Conservation (phyloP, 2,888 invertebrate genomes). For the Drosophila subsilvestris region DNA sequence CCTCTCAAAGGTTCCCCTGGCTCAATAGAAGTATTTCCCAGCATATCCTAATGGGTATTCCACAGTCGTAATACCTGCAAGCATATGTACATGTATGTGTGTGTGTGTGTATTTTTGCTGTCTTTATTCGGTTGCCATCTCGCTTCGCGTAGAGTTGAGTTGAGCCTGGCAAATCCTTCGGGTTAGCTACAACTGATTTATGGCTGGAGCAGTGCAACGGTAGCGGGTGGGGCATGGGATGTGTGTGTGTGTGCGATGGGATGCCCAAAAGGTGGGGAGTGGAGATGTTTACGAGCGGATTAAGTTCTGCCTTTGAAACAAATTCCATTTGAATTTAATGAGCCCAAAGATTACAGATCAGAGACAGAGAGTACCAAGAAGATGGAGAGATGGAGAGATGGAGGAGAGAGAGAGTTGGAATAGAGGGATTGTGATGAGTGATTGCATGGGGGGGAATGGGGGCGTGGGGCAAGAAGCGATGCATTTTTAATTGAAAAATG, state of each 20-base stretch:
- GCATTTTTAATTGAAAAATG: constrained; percentile 71
- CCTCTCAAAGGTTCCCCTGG: no score
- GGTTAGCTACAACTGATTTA: constrained; percentile 49
- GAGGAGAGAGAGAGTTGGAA: not conserved
- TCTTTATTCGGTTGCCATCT: not conserved
- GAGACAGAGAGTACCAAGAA: constrained; percentile 8
- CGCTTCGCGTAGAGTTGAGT: not conserved
- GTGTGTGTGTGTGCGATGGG: not conserved
- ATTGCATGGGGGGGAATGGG: not conserved
- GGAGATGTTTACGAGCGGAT: constrained; percentile 81
- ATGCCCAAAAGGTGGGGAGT: constrained; percentile 38
- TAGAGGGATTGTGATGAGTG: constrained; percentile 21
- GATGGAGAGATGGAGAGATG: not conserved
- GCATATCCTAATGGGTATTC: not conserved
- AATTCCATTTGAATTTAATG: constrained; percentile 78
- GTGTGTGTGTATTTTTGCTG: not conserved
- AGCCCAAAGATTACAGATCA: constrained; percentile 68
- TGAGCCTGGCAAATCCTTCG: constrained; percentile 41
- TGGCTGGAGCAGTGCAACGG: constrained; percentile 23
- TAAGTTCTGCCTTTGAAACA: constrained; percentile 64
- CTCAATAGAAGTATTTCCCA: no score
- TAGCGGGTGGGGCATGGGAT: not conserved
- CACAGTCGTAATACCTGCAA: not conserved
- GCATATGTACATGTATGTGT: no score
- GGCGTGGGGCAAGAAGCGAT: constrained; percentile 27